Base-by-base conservation (phyloP, 35 echinoderm and acorn worm species). In the Hemicentrotus pulcherrimus region DNA sequence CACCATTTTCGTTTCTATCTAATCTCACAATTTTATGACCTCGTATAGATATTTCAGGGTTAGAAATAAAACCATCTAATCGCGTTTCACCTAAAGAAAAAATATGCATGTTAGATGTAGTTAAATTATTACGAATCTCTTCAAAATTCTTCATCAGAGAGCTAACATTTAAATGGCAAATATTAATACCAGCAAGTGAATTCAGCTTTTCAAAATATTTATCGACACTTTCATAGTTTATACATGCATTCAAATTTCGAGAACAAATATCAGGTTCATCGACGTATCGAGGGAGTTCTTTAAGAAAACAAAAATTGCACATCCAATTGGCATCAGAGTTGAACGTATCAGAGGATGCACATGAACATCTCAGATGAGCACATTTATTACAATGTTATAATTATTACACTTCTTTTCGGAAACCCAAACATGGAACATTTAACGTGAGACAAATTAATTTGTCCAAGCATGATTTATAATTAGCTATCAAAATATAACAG, bases 1-100 rank as follows among this genome's bases (percentile, higher is more conserved):
- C 88, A 5, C 88, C 88, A 91, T 91, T 32, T 91, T 19, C 32
- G 32, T 91, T 91, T 35, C 88, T 32, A 32, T 91, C 31, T 91
- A 91, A 91, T 46, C 88, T 91, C 31, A 91, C 88, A 91, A 4
- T 91, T 91, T 19, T 46, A 32, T 91, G 32, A 91, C 88, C 88
- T 91, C 3, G 19, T 91, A 91, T 32, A 35, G 31, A n/a, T n/a
- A n/a, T n/a, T n/a, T n/a, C n/a, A n/a, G n/a, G n/a, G n/a, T n/a
- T n/a, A n/a, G n/a, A n/a, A 6, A 91, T 19, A 91, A 46, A 91
- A 35, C 32, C 45, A 91, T 91, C 88, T 32, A 91, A 91, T 8
- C 88, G 31, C 6, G 88, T 91, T 91, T 91, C 88, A 91, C 88
- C 3, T 19, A 91, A 46, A 32, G 88, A 91, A 19, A 91, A 5